Conservation (phyloP, 1,140 invertebrate genomes). For the Trypoxylus dichotomus region DNA sequence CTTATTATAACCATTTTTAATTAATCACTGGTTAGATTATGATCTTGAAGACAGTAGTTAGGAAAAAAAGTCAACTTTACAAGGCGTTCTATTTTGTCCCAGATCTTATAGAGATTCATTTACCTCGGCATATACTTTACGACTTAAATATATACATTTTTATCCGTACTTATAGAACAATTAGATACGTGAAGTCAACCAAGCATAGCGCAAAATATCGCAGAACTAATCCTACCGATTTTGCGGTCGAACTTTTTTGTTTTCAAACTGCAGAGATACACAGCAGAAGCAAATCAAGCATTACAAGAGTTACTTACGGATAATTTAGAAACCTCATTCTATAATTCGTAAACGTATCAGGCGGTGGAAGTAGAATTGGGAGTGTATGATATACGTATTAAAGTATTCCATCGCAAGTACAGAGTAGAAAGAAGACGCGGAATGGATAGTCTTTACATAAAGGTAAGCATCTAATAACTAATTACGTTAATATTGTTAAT, state of each 20-base stretch:
- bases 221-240: neutral
- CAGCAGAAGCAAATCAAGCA: slow-evolving; percentile 8
- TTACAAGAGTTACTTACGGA: neutral
- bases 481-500: no score
- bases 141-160: no score
- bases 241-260: neutral
- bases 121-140: no score
- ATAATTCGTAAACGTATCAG: neutral
- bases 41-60: no score
- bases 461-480: neutral
- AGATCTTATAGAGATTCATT: no score
- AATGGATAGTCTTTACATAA: neutral
- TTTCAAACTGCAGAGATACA: neutral
- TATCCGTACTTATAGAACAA: neutral
- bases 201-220: neutral
- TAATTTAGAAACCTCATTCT: slow-evolving; percentile 7
- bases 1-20: no score
- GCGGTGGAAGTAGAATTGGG: neutral
- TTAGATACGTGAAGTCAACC: neutral
- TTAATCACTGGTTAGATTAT: no score
- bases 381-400: neutral
- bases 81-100: no score
- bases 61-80: no score
- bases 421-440: no score
- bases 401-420: neutral